Conservation (phyloP, 2,888 invertebrate species). For the Cacoxenus indagator region DNA sequence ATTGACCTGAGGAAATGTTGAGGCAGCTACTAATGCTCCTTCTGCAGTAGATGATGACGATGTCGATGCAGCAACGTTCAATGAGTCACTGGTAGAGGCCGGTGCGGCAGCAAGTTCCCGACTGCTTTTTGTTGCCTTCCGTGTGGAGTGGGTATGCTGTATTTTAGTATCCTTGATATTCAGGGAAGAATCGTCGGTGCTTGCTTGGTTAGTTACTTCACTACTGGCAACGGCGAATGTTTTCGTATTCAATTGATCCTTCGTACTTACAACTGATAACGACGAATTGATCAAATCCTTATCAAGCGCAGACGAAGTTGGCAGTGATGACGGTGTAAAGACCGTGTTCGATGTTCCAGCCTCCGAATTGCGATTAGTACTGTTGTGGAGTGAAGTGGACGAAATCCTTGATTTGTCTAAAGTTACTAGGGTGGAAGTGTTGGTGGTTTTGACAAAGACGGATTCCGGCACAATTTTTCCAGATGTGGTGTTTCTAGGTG, state of each 20-base stretch:
- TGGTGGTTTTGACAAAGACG: constrained; percentile 24
- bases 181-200: background rate
- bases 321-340: background rate
- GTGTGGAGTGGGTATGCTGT: constrained; percentile 25
- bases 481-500: constrained; percentile 34
- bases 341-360: background rate
- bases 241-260: constrained; percentile 44
- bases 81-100: background rate
- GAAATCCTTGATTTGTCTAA: constrained; percentile 7
- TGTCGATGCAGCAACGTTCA: background rate
- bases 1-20: background rate
- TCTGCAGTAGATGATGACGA: background rate
- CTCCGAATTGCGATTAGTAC: constrained; percentile 1
- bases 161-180: background rate
- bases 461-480: constrained; percentile 32
- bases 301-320: constrained; percentile 25
- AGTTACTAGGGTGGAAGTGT: constrained; percentile 24
- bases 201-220: background rate
- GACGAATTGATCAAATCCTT: constrained; percentile 36
- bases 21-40: background rate
- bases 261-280: constrained; percentile 48
- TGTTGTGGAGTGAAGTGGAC: constrained; percentile 24
- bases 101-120: background rate
- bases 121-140: background rate
- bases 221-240: background rate